phyloP scores from a whole-genome alignment of 1,140 invertebrate genomes.

The Andricus grossulariae region DNA sequence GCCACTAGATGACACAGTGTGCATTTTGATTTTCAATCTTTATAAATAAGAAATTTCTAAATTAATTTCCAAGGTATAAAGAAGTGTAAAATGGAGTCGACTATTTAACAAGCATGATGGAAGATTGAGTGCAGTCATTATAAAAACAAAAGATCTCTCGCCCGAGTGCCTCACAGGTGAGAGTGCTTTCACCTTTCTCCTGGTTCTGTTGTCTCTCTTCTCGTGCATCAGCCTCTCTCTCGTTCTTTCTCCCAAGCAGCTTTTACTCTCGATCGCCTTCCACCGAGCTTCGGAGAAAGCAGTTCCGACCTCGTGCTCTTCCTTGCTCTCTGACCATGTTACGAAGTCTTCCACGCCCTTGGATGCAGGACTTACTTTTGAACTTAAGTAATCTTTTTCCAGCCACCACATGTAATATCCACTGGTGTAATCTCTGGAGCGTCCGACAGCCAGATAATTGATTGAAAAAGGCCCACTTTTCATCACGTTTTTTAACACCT shows the following conservation, averaged over 20 bases:
- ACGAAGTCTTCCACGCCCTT: slow-evolving; percentile 7
- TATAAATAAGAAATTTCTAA: no score
- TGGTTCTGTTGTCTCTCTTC: slow-evolving; percentile 53
- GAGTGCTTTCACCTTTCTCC: slow-evolving; percentile 77
- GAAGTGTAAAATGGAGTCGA: not conserved
- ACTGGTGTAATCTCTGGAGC: not conserved
- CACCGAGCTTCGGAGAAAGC: slow-evolving; percentile 66
- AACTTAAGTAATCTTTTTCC: not conserved
- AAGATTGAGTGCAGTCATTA: slow-evolving; percentile 45
- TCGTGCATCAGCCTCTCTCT: slow-evolving; percentile 57
- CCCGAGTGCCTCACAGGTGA: slow-evolving; percentile 57
- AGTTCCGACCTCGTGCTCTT: slow-evolving; percentile 56
- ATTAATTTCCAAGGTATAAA: no score
- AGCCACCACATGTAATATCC: not conserved
- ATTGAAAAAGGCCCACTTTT: not conserved
- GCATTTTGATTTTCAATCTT: no score
- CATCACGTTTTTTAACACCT: not conserved
- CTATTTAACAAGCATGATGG: not conserved
- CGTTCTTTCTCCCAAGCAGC: slow-evolving; percentile 59
- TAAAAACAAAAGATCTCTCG: slow-evolving; percentile 52
- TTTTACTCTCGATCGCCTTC: slow-evolving; percentile 74
- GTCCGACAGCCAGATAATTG: not conserved
- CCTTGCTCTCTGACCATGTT: slow-evolving; percentile 41
- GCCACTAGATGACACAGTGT: no score
- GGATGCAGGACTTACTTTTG: slow-evolving; percentile 2